Base-by-base conservation (phyloP, 2,797 vertebrate species). In the Anguilla marmorata region DNA sequence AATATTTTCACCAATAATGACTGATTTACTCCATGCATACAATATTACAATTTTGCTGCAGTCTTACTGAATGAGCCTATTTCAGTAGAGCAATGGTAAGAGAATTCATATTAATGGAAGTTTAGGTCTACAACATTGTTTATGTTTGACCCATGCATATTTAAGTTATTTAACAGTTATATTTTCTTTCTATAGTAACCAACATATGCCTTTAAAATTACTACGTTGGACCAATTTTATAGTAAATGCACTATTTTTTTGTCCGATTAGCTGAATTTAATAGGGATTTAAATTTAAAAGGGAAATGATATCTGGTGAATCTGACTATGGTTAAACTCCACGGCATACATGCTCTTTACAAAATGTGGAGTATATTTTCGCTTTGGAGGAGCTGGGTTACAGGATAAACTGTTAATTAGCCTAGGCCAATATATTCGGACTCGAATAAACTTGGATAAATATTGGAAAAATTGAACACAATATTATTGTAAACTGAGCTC, bases 1-100 rank as follows among this genome's bases (percentile, higher is more conserved):
- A 33, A 58, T 76, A 74, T 89, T 87, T 76, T 89, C 84, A 87
- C 74, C 58, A 16, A 7, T n/a, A 48, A 87, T 45, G 63, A 41
- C n/a, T 79, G 84, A 87, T 85, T 76, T 76, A 33, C 69, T 84
- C 69, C 52, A 69, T 50, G 74, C 79, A 60, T 41, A 41, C 37
- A 11, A 9, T 52, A 52, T 52, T 2, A 52, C 50, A 7, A 52
- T 52, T 52, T 52, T 41, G 37, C 37, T 41, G 37, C 37, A 41
- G 37, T 41, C 37, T 41, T 41, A 41, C 37, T 41, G 37, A 41
- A 41, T 41, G 37, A 41, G 37, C 37, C 45, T 52, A 33, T 69
- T 60, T 52, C 58, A 60, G 60, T 24, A 33, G 85, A 83, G 54
- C 66, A 52, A 52, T 52, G 50, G 50, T 52, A 52, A 52, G 50